Evolutionary conservation across 2,113 vertebrate genomes (phyloP).

Genomic region (Typhlomys cinereus): DNA sequence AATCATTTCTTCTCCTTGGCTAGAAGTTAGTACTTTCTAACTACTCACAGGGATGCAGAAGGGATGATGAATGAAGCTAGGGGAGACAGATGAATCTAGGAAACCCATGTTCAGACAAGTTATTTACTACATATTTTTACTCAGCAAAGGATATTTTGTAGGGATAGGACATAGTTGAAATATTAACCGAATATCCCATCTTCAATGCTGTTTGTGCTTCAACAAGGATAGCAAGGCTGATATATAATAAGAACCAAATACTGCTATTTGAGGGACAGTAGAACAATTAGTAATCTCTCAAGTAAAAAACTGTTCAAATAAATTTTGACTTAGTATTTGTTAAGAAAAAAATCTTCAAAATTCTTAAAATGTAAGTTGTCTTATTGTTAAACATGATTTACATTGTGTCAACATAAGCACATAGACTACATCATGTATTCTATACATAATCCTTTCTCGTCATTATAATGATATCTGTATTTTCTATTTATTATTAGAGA

Average conservation of each 20-base stretch:
- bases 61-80: neutral
- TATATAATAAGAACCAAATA: conserved; percentile 17
- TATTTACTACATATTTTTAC: conserved; percentile 6
- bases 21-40: neutral
- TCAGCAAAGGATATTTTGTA: neutral
- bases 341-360: conserved; percentile 3
- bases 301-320: neutral
- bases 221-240: conserved; percentile 12
- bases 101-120: neutral
- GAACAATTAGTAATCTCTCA: conserved; percentile 17
- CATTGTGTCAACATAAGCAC: neutral
- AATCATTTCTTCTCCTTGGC: neutral
- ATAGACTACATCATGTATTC: too few species aligned
- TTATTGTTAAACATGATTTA: neutral
- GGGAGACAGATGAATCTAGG: neutral
- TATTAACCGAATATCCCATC: neutral
- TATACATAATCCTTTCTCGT: too few species aligned
- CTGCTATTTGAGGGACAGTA: conserved; percentile 1
- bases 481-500: too few species aligned
- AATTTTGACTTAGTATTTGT: conserved; percentile 38
- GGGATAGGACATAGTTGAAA: conserved; percentile 40
- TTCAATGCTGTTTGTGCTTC: conserved; percentile 10
- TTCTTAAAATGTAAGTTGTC: conserved; percentile 12
- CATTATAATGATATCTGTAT: too few species aligned
- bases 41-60: neutral